Base-by-base conservation (phyloP, 2,888 invertebrate genomes). In the Cactoblastis cactorum region DNA sequence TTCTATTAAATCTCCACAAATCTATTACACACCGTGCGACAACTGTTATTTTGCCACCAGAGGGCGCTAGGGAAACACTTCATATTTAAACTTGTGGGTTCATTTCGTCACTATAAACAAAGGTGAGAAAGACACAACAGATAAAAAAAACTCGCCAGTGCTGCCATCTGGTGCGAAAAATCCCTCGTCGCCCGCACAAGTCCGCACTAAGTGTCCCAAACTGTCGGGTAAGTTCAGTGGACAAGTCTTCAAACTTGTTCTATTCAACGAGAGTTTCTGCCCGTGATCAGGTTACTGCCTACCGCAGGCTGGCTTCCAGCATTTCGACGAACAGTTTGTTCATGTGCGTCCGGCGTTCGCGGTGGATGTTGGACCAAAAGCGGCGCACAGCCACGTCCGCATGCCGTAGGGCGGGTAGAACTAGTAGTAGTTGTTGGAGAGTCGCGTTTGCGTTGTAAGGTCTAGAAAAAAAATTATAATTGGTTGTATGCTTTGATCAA, bases 261-360 rank as follows among this genome's bases (percentile, higher is more conserved):
- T n/a, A n/a, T n/a, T n/a, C n/a, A n/a, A n/a, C n/a, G n/a, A n/a
- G n/a, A n/a, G n/a, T n/a, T n/a, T n/a, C n/a, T n/a, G n/a, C n/a
- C n/a, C n/a, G n/a, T n/a, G n/a, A n/a, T n/a, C n/a, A n/a, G 1
- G 5, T 6, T 28, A 28, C 28, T 9, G 8, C 62, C 72, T 92
- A 92, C 91, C 92, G 92, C 61, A 91, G 83, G 57, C 92, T 93
- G 1, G 95, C 94, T 80, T 98, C 98, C 54, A 98, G 91, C 98
- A 98, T 98, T 91, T 98, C 98, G 45, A 97, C 93, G 88, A 98
- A 98, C 49, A 98, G 92, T 84, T 98, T 98, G 91, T 98, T 98
- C 96, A 98, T 97, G 63, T 94, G 94, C 54, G 97, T 95, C 76
- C 95, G 94, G 3, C 96, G 95, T 60, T 96, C 96, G 71, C 95